These are phyloP conservation scores for Nephrocerus scutellatus DNA, from an alignment of 2,888 invertebrate genomes.

Conservation along the genomic window DNA sequence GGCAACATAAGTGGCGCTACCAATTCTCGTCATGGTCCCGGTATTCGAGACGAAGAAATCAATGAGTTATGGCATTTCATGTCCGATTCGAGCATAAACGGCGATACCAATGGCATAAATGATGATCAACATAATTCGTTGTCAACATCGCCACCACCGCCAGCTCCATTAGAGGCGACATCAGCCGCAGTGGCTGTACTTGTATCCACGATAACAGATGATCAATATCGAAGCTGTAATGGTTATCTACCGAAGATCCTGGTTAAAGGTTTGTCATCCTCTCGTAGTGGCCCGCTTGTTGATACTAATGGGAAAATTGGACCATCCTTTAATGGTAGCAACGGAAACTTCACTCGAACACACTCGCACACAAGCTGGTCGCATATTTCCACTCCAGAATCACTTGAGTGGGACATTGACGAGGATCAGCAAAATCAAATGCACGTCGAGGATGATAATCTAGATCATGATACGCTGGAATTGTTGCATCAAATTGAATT, in stretches of 20 bases:
- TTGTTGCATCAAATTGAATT: conserved; percentile 61
- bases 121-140: no score
- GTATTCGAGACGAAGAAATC: conserved; percentile 1
- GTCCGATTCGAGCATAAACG: no score
- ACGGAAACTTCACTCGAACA: conserved; percentile 34
- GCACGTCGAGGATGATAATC: conserved; percentile 48
- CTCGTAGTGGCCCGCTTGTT: no score
- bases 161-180: conserved; percentile 12
- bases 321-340: no score
- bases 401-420: conserved; percentile 63
- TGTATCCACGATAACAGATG: conserved; percentile 12
- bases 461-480: conserved; percentile 60
- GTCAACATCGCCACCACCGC: conserved; percentile 20
- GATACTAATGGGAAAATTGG: no score
- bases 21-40: not conserved
- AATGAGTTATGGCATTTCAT: conserved; percentile 16
- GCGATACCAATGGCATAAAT: no score
- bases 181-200: conserved; percentile 25
- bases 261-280: no score
- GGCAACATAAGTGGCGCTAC: conserved; percentile 3
- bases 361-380: conserved; percentile 53
- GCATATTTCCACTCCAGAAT: conserved; percentile 58
- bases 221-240: no score
- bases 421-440: conserved; percentile 45
- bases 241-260: no score